These are phyloP conservation scores for Halichoerus grypus DNA, from an alignment of 2,113 vertebrate species.

Conservation along the genomic window DNA sequence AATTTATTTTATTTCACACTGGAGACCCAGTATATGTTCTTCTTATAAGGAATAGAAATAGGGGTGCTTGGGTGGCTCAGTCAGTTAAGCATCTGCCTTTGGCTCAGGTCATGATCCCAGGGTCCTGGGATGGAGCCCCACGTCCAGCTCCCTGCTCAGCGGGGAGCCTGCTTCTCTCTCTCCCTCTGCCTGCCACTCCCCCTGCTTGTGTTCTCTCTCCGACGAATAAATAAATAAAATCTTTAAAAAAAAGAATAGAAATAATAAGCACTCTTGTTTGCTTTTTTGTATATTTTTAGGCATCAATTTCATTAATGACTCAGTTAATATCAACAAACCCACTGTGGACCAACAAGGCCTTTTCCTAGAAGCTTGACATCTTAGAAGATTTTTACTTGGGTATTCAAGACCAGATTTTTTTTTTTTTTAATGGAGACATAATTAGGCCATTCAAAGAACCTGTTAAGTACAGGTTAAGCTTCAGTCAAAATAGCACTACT, in stretches of 20 bases:
- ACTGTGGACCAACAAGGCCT: background rate
- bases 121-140: background rate
- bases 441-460: constrained; percentile 65
- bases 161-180: background rate
- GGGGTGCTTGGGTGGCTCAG: background rate
- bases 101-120: background rate
- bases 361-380: constrained; percentile 64
- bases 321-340: constrained; percentile 54
- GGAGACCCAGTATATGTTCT: background rate
- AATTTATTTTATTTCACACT: constrained; percentile 26
- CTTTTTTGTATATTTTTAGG: constrained; percentile 36
- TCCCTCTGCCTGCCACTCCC: background rate
- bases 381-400: constrained; percentile 34
- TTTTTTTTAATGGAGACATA: constrained; percentile 31
- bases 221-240: background rate
- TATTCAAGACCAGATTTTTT: constrained; percentile 16
- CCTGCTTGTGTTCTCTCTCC: background rate
- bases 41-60: constrained; percentile 53
- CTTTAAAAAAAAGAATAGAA: background rate
- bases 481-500: constrained; percentile 69
- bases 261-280: constrained; percentile 21
- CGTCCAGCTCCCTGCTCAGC: background rate
- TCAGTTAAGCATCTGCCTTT: background rate
- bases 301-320: constrained; percentile 69
- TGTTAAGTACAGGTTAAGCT: constrained; percentile 58